These are phyloP conservation scores for Piaya cayana DNA, from an alignment of 2,113 vertebrate species.

Conservation along the genomic window DNA sequence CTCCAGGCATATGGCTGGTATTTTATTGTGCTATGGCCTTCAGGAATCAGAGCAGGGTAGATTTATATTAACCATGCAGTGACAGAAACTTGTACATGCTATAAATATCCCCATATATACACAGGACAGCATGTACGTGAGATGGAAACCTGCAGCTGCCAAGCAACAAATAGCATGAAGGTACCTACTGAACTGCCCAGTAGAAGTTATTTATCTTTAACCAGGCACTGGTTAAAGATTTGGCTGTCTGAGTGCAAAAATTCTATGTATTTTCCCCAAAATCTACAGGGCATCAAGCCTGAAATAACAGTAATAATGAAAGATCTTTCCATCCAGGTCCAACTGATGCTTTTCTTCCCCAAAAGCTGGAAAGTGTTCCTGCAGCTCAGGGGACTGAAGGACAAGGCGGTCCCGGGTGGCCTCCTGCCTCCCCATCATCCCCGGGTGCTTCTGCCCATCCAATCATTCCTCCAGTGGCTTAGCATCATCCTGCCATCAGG, in stretches of 20 bases:
- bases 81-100: background rate
- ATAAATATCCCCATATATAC: background rate
- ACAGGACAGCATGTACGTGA: background rate
- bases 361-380: background rate
- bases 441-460: background rate
- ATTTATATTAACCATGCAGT: background rate
- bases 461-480: background rate
- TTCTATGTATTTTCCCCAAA: background rate
- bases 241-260: background rate
- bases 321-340: accelerated
- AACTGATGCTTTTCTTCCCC: accelerated
- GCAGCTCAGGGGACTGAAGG: background rate
- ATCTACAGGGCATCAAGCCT: accelerated
- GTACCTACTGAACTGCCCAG: background rate
- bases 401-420: background rate
- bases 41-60: background rate
- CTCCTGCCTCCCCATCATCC: background rate
- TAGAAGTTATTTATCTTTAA: no score
- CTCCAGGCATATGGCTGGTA: accelerated
- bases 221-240: background rate
- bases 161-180: accelerated
- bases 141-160: background rate
- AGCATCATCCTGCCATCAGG: background rate
- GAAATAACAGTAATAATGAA: background rate
- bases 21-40: background rate